phyloP scores from a whole-genome alignment of 2,888 invertebrate genomes.

The Pterobdella sp. region DNA sequence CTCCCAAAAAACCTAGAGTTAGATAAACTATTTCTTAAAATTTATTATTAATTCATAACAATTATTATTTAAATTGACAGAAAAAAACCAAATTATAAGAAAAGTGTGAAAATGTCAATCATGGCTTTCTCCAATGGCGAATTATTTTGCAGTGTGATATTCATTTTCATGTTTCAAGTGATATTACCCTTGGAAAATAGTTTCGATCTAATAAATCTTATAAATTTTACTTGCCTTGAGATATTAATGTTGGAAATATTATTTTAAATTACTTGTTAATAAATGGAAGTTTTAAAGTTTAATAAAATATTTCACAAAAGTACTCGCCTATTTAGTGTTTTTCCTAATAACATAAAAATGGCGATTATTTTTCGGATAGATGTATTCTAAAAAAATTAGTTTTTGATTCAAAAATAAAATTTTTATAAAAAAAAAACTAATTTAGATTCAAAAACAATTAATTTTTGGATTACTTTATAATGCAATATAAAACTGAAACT shows the following conservation, averaged over 20 bases:
- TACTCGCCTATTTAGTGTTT: slow-evolving; percentile 5
- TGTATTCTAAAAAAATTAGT: not conserved
- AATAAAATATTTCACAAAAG: not conserved
- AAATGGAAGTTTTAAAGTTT: not conserved
- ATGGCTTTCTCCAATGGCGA: not conserved
- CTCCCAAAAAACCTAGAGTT: not conserved
- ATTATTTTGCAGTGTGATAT: slow-evolving; percentile 7
- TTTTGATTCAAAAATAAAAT: not conserved
- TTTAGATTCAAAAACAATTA: not conserved
- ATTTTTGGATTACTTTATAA: not conserved
- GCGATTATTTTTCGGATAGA: slow-evolving; percentile 9
- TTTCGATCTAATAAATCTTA: not conserved
- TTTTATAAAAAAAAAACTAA: not conserved
- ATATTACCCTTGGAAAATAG: too few relatives aligned
- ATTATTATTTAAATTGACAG: slow-evolving; percentile 14
- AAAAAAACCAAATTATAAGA: slow-evolving; percentile 19
- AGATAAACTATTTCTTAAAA: not conserved
- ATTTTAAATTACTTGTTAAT: not conserved
- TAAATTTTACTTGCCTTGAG: not conserved
- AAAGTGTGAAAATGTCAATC: not conserved
- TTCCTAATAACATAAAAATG: slow-evolving; percentile 21
- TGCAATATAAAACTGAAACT: not conserved
- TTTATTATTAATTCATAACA: not conserved
- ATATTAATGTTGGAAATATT: not conserved
- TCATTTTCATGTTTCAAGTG: not conserved